Evolutionary conservation across 1,140 invertebrate genomes (phyloP).

Genomic region (Homarus americanus): DNA sequence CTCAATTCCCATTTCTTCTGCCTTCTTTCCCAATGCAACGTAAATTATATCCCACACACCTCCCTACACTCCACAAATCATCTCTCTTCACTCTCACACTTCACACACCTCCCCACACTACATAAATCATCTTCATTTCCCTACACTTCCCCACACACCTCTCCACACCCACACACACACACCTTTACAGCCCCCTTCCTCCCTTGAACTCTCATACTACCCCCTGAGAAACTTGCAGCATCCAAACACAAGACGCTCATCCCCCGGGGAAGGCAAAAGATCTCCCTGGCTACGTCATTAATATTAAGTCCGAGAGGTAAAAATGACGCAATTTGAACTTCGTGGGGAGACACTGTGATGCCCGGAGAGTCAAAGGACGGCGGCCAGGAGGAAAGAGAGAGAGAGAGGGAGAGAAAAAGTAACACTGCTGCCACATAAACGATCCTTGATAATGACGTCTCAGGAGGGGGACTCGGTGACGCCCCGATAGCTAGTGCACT

Average conservation of each 20-base stretch:
- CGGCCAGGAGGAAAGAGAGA: constrained; percentile 12
- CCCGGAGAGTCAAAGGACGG: constrained; percentile 26
- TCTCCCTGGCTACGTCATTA: constrained; percentile 42
- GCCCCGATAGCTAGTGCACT: constrained; percentile 49
- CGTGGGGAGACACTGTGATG: constrained; percentile 24
- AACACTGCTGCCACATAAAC: constrained; percentile 59
- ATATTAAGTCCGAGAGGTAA: constrained; percentile 41
- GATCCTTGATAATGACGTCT: constrained; percentile 71
- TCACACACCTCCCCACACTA: no score
- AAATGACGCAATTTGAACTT: constrained; percentile 42
- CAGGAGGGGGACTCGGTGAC: constrained; percentile 36
- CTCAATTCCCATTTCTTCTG: background rate
- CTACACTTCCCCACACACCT: no score
- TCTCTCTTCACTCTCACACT: no score
- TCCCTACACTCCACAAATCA: no score
- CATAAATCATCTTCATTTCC: no score
- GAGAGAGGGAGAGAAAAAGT: constrained; percentile 17
- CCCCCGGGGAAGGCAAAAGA: constrained; percentile 12
- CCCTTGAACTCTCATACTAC: background rate
- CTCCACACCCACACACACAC: no score
- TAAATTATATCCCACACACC: no score
- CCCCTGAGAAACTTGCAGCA: background rate
- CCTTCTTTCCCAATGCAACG: no score
- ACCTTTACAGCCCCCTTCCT: background rate
- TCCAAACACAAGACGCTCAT: background rate